These are phyloP conservation scores for Perccottus glenii DNA, from an alignment of 2,113 vertebrate genomes.

Conservation along the genomic window DNA sequence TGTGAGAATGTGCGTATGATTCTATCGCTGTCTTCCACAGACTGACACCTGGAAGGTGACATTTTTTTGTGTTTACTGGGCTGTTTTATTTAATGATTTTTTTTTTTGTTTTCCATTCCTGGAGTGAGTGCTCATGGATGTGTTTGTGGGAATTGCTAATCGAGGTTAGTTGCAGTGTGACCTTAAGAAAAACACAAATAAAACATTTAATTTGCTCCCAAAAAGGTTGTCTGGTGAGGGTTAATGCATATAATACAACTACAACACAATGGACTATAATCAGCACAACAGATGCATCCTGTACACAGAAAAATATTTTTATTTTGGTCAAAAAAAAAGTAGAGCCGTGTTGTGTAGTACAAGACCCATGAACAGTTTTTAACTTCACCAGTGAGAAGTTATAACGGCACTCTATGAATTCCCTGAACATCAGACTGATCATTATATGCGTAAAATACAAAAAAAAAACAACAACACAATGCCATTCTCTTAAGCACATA, in stretches of 20 bases:
- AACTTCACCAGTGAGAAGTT: neutral
- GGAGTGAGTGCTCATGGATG: neutral
- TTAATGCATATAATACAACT: no score
- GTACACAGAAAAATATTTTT: neutral
- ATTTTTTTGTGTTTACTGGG: neutral
- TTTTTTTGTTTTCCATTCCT: no score
- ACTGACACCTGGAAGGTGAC: neutral
- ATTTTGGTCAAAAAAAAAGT: conserved; percentile 35
- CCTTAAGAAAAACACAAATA: conserved; percentile 33
- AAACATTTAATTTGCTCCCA: conserved; percentile 43
- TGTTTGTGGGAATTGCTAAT: conserved; percentile 26
- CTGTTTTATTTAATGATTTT: neutral
- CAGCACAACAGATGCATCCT: neutral
- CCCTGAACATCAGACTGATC: no score
- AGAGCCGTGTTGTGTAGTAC: conserved; percentile 1
- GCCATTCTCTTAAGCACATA: no score
- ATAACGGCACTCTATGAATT: no score
- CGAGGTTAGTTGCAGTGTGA: conserved; percentile 25
- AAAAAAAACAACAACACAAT: no score
- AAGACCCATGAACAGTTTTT: neutral
- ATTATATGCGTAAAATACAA: no score
- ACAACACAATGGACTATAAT: neutral
- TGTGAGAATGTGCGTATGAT: neutral
- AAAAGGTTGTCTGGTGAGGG: neutral
- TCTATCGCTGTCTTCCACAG: neutral